Base-by-base conservation (phyloP, 2,797 vertebrate species). In the Manis javanica region DNA sequence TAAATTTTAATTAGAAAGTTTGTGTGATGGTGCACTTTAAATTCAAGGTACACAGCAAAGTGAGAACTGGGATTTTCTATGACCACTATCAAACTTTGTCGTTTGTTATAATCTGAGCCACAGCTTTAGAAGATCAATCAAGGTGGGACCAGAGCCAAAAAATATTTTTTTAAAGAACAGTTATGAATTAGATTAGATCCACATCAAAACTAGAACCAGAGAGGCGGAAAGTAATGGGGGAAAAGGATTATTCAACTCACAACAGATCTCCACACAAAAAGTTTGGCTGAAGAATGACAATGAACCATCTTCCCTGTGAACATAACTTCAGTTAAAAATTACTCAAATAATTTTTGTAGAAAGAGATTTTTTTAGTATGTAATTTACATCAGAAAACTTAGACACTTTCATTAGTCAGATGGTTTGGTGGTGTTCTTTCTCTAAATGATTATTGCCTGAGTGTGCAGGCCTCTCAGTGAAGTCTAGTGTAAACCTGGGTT, bases 1-100 rank as follows among this genome's bases (percentile, higher is more conserved):
- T 69, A 95, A 87, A 69, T 42, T 96, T 90, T 97, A 94, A 92
- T 79, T 72, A 81, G 57, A 24, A 91, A 77, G 26, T 57, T 75
- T 53, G 14, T 89, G 53, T 87, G 46, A 71, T 90, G 81, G 39
- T 39, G 34, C 31, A 49, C 53, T 95, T 94, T 82, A 94, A 95
- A 90, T 72, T 42, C 21, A 95, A 89, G 19, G 66, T 92, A 78
- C 18, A 37, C 2, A 75, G 64, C n/a, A 79, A 92, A 96, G 34
- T 69, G 31, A 95, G 12, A 91, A 94, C 8, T 68, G 13, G 57
- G 14, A 53, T 66, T 64, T 96, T 94, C 83, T 96, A 71, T 81
- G 69, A 86, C 69, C 18, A 94, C 72, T 90, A 29, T 37, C 81
- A 75, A 81, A 29, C 26, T 86, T 79, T 75, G 14, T 31, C 83